A percentile compares a stretch with the other conserved stretches of the same genome.
Conservation (phyloP, 1,140 invertebrate genomes). For the Saccostrea cuccullata region DNA sequence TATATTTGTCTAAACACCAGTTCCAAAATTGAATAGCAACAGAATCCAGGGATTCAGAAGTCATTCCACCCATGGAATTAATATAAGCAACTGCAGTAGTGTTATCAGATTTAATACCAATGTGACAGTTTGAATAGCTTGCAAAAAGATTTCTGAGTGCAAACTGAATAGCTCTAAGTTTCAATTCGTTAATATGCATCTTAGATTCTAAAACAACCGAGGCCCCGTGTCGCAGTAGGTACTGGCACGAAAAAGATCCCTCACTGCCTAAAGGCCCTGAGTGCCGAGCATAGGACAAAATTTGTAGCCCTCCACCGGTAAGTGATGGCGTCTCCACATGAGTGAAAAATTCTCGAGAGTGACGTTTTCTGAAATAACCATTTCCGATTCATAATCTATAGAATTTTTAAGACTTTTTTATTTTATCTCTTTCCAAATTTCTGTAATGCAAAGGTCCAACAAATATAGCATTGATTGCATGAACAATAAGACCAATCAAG, state of each 20-base stretch:
- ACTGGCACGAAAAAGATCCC: too few relatives aligned
- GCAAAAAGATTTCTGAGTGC: slow-evolving; percentile 21
- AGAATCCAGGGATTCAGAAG: slow-evolving; percentile 28
- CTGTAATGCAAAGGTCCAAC: neutral
- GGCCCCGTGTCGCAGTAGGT: too few relatives aligned
- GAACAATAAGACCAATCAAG: neutral
- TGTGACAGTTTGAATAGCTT: neutral
- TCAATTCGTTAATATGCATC: slow-evolving; percentile 54
- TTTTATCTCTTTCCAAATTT: neutral
- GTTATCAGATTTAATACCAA: slow-evolving; percentile 52
- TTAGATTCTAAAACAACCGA: slow-evolving; percentile 41
- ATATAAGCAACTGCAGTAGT: slow-evolving; percentile 51
- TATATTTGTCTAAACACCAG: slow-evolving; percentile 46
- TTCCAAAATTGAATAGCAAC: slow-evolving; percentile 52
- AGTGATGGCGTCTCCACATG: too few relatives aligned
- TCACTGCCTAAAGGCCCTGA: too few relatives aligned
- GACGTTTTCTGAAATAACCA: neutral
- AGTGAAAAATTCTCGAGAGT: too few relatives aligned
- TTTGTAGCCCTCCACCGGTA: slow-evolving; percentile 22
- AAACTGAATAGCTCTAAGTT: slow-evolving; percentile 48
- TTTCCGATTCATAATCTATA: neutral
- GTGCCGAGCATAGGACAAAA: too few relatives aligned
- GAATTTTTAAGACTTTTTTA: neutral
- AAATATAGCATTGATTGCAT: neutral
- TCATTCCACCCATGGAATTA: slow-evolving; percentile 48